Evolutionary conservation across 2,113 vertebrate species (phyloP), one percentile per base, ranked within the genome.

Genomic region (Gobius niger): DNA sequence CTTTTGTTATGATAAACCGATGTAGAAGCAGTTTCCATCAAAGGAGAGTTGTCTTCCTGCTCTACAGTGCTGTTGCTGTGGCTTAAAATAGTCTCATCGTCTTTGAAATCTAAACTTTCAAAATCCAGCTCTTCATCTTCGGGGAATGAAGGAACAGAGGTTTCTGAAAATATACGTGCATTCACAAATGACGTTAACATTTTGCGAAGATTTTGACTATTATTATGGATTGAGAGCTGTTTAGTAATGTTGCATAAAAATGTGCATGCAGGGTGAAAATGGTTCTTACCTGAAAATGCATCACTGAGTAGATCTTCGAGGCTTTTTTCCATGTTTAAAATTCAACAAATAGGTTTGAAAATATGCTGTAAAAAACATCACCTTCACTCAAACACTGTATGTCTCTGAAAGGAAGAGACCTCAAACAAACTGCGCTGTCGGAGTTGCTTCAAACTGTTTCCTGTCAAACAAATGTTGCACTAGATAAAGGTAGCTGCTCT

Each of bases 251-350:
- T 54, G 8, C 2, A 54, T 6, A 11, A 18, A 9, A 52, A 5
- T 19, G 11, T 19, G 18, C 16, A 52, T 52, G n/a, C n/a, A 6
- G n/a, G 14, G 6, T n/a, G 14, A 18, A 54, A 53, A 24, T 24
- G 1, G 9, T 67, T 68, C 83, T 87, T 85, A 93, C 92, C 92
- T 86, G 90, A 66, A 68, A 92, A 90, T 56, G 75, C 83, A 76
- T 86, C 85, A 9, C 63, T 75, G 0, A 89, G 70, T 24, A 91
- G 75, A 72, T 92, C 87, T 15, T 83, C 47, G 63, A 90, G 62
- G 64, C 56, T 78, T 68, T 79, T 65, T 14, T 93, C 92, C 91
- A 93, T 93, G 63, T 87, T 77, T 41, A 12, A 67, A 72, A 77
- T 51, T 2, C 67, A 24, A 16, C 7, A 10, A 11, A 6, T 66